phyloP scores from a whole-genome alignment of 2,797 vertebrate genomes.

The Hypotaenidia philippensis region DNA sequence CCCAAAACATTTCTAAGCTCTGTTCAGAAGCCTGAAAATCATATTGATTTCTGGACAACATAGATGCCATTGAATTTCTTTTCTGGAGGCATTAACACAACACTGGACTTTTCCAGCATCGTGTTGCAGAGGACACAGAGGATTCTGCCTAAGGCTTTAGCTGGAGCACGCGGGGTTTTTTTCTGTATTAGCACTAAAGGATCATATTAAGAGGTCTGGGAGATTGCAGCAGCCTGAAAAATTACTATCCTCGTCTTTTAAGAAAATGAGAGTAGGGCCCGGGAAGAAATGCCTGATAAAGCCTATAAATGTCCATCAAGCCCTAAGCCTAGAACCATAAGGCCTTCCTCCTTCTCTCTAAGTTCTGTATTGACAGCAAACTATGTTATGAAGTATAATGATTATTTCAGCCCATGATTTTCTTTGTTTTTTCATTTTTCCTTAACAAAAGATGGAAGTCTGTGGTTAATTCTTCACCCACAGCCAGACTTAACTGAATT shows the following conservation, averaged over 20 bases:
- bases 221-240: conserved; percentile 9
- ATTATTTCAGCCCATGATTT: conserved; percentile 17
- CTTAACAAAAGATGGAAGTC: background rate
- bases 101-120: background rate
- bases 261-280: background rate
- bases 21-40: conserved; percentile 5
- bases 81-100: background rate
- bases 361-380: background rate
- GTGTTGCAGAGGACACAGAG: background rate
- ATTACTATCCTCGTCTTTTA: background rate
- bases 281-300: background rate
- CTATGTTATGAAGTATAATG: background rate
- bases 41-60: background rate
- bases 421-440: background rate
- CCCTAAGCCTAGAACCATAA: background rate
- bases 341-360: background rate
- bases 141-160: background rate
- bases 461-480: conserved; percentile 6
- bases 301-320: conserved; percentile 16
- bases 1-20: background rate
- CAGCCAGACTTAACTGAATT: background rate
- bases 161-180: background rate
- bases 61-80: background rate
- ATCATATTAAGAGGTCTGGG: background rate
- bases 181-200: background rate